Evolutionary conservation across 2,888 invertebrate species (phyloP).

Genomic region (Epiblema foenella): DNA sequence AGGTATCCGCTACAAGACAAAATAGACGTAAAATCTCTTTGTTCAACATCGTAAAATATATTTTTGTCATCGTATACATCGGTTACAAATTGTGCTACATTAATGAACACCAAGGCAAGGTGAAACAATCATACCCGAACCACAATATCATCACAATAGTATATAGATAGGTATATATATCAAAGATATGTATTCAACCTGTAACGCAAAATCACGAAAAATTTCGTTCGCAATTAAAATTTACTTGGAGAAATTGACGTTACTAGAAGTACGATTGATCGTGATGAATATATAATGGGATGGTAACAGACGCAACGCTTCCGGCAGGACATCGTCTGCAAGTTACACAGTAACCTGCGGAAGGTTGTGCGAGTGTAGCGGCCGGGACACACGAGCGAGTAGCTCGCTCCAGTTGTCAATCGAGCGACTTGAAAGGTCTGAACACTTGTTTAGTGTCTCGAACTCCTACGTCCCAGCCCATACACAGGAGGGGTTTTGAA

Average conservation of each 20-base stretch:
- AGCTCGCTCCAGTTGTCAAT: slow-evolving; percentile 10
- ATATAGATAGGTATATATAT: slow-evolving; percentile 72
- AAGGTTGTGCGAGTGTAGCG: slow-evolving; percentile 41
- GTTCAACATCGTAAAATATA: slow-evolving; percentile 83
- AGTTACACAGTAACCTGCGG: slow-evolving; percentile 52
- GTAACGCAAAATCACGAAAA: slow-evolving; percentile 74
- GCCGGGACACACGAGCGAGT: slow-evolving; percentile 45
- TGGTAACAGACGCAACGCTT: slow-evolving; percentile 69
- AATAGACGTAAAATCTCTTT: slow-evolving; percentile 82
- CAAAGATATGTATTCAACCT: slow-evolving; percentile 83
- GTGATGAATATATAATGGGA: slow-evolving; percentile 65
- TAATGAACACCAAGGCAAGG: slow-evolving; percentile 84
- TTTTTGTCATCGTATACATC: slow-evolving; percentile 81
- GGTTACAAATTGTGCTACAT: slow-evolving; percentile 84
- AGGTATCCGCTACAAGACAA: slow-evolving; percentile 73
- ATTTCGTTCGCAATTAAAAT: slow-evolving; percentile 63
- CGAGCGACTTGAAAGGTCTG: slow-evolving; percentile 25
- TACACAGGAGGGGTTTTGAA: slow-evolving; percentile 42
- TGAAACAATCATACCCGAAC: slow-evolving; percentile 72
- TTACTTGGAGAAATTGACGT: slow-evolving; percentile 72
- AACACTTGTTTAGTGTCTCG: not conserved
- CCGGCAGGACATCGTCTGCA: slow-evolving; percentile 58
- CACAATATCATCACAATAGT: slow-evolving; percentile 63
- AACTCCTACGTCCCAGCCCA: slow-evolving; percentile 15
- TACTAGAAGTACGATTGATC: slow-evolving; percentile 77